Base-by-base conservation (phyloP, 2,113 vertebrate species). In the Shinisaurus crocodilurus region DNA sequence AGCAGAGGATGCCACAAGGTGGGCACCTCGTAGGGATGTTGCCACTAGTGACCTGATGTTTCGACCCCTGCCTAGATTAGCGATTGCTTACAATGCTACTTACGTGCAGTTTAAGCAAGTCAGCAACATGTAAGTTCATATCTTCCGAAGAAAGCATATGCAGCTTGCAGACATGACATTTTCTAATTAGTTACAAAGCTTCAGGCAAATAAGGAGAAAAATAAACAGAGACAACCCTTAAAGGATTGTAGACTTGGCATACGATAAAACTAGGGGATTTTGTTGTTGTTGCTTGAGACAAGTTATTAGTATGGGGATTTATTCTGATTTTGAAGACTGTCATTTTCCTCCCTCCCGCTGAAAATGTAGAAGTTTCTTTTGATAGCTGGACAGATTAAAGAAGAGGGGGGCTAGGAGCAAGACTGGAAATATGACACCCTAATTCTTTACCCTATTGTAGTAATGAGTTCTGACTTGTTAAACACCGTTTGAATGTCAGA, bases 21-120 rank as follows among this genome's bases (percentile, higher is more conserved):
- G 57, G 8, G 57, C 13, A 15, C 13, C 7, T 60, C 7, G 2
- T 67, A 69, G 18, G 57, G 43, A 23, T 45, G 6, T 34, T 72
- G 16, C 15, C 67, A 50, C 18, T 70, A 43, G 34, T 6, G 16
- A 57, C 6, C 5, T 6, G 20, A 25, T 37, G 37, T 54, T 45
- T 74, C 5, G 37, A 84, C 63, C 65, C 27, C 29, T 34, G 45
- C 34, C 16, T 74, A 74, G 45, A 85, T 90, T 91, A 83, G 93
- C 0, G 23, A 85, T 0, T 92, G 88, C 94, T 95, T 45, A 94
- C 90, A 1, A 4, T 20, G 2, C 74, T 80, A 76, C 90, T 94
- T 92, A 1, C 0, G 0, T 79, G 54, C 29, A 29, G 3, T 91
- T 91, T 91, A 93, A 91, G 74, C 0, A 0, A 25, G 1, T 2